A percentile compares a stretch with the other conserved stretches of the same genome.
These are phyloP conservation scores for Gallinago undulata DNA, from an alignment of 2,113 vertebrate genomes.

Conservation along the genomic window DNA sequence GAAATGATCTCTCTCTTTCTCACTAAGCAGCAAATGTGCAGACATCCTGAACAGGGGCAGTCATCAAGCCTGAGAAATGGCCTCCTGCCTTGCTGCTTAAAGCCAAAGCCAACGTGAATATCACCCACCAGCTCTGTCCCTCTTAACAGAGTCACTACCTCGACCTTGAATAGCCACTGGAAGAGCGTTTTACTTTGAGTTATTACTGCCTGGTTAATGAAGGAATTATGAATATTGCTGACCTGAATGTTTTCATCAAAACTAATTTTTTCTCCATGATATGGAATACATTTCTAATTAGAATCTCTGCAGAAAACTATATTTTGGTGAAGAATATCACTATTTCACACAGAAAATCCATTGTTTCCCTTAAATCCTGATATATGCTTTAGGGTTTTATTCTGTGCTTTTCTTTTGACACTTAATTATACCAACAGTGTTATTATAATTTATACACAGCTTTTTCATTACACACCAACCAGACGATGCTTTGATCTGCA, in stretches of 20 bases:
- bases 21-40: neutral
- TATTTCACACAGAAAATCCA: neutral
- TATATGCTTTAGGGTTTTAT: neutral
- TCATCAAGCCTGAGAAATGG: neutral
- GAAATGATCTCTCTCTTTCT: neutral
- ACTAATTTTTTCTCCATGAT: neutral
- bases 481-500: accelerated
- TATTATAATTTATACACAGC: neutral
- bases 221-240: neutral
- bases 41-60: neutral
- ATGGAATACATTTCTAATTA: neutral
- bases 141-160: neutral
- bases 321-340: neutral
- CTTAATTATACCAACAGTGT: neutral
- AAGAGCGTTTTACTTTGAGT: neutral
- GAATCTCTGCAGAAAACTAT: neutral
- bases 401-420: neutral
- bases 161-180: neutral
- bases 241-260: neutral
- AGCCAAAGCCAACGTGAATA: neutral
- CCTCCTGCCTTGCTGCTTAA: neutral
- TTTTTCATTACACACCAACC: neutral
- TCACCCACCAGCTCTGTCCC: neutral
- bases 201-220: neutral
- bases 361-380: neutral